These are phyloP conservation scores for Blennius ocellaris DNA, from an alignment of 2,113 vertebrate species.

Conservation along the genomic window DNA sequence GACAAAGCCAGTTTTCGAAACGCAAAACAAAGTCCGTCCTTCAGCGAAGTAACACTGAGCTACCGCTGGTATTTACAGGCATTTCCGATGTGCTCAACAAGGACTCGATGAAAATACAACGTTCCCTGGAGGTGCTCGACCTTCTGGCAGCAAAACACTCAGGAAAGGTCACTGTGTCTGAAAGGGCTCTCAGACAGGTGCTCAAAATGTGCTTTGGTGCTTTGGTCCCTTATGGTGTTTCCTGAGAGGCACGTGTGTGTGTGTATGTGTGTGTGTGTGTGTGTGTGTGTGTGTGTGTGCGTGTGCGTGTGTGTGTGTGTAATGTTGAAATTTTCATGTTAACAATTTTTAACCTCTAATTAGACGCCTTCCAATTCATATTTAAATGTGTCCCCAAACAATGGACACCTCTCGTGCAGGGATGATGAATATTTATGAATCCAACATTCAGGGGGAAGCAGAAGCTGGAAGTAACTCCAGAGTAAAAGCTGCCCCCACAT, in stretches of 20 bases:
- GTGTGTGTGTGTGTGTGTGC: not conserved
- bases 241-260: not conserved
- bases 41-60: conserved; percentile 8
- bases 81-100: conserved; percentile 26
- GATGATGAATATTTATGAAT: conserved; percentile 57
- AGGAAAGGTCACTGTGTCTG: conserved; percentile 39
- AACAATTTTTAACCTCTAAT: conserved; percentile 43
- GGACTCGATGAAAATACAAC: conserved; percentile 13
- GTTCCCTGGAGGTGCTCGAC: conserved; percentile 42
- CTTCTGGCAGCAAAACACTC: conserved; percentile 32
- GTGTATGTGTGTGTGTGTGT: not conserved
- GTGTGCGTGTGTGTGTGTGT: not conserved
- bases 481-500: conserved; percentile 63
- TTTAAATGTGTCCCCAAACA: conserved; percentile 36
- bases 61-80: conserved; percentile 14
- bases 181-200: conserved; percentile 33
- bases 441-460: conserved; percentile 32
- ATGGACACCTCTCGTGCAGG: conserved; percentile 9
- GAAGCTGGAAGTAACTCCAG: conserved; percentile 39
- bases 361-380: conserved; percentile 33
- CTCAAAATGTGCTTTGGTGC: conserved; percentile 17
- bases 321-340: conserved; percentile 14
- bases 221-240: not conserved
- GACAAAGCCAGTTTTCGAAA: too few species aligned
- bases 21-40: not conserved